Base-by-base conservation (phyloP, 1,140 invertebrate species). In the Oreohelix idahoensis region DNA sequence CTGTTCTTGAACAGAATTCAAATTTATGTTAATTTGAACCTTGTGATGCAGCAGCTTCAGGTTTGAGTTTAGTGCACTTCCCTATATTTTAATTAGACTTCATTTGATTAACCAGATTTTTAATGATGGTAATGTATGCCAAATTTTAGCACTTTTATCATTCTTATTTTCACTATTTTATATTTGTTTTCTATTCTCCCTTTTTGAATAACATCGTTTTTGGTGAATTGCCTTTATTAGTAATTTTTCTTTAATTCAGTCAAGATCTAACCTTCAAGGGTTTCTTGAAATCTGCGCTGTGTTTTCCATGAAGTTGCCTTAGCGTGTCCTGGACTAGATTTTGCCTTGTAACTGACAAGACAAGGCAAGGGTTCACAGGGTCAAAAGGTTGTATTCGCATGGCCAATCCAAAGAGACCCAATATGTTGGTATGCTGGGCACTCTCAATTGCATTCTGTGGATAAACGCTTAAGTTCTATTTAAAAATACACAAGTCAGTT, bases 261-360 rank as follows among this genome's bases (percentile, higher is more conserved):
- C 53, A 10, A 58, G 10, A 15, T 79, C 88, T 93, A 92, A 97
- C 96, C 93, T 96, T 96, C 26, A 99, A 93, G 0, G 97, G 97
- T 93, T 98, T 98, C 92, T 98, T 98, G 36, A 98, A 94, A 92
- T 98, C 97, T 29, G 93, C 94, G 39, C 94, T 94, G 81, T 94
- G 93, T 86, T 96, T 95, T 71, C 94, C 94, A 36, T 84, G 93
- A 26, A 99, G 93, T 92, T 98, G 96, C 49, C 94, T 92, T 76
- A 99, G 93, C 0, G 98, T 97, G 90, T 99, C 97, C 23, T 95
- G 92, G 0, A 99, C 96, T 86, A 99, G 95, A 92, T 97, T 96
- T 71, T 97, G 94, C 51, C 98, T 94, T 0, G 95, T 95, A 0
- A 99, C 96, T 66, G 95, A 95, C 23, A 98, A 93, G 63, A 95